These are phyloP conservation scores for Rhagoletis pomonella DNA, from an alignment of 1,140 invertebrate genomes.

Conservation along the genomic window DNA sequence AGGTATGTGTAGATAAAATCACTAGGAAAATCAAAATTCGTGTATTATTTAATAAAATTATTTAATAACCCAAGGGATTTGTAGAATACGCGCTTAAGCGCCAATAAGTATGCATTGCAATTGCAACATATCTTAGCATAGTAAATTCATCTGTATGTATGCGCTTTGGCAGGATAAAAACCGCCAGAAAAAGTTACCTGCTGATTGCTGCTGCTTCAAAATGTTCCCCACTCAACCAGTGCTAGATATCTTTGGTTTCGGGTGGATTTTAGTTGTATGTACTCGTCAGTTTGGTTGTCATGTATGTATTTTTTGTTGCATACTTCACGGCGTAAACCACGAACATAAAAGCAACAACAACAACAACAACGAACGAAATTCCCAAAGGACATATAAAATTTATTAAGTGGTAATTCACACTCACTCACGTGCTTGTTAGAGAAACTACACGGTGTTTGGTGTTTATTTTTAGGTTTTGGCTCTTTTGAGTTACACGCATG, in stretches of 20 bases:
- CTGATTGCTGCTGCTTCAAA: not conserved
- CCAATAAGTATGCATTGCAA: too few species aligned
- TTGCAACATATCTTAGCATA: not conserved
- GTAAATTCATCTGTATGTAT: not conserved
- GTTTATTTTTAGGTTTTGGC: too few species aligned
- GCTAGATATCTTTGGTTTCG: not conserved
- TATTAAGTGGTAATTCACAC: slow-evolving; percentile 50
- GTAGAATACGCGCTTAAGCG: not conserved
- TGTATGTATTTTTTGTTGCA: slow-evolving; percentile 6
- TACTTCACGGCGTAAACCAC: not conserved
- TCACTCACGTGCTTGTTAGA: not conserved
- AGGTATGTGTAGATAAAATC: too few species aligned
- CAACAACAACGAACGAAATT: not conserved
- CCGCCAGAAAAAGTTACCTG: not conserved
- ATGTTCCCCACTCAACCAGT: not conserved
- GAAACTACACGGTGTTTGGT: too few species aligned
- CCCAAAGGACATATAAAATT: slow-evolving; percentile 55
- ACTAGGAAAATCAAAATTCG: not conserved
- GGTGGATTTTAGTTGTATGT: not conserved
- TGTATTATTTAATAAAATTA: slow-evolving; percentile 1
- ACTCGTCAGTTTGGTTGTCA: not conserved
- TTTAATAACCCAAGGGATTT: not conserved
- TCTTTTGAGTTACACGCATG: too few species aligned
- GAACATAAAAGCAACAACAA: not conserved
- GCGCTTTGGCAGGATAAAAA: not conserved